phyloP scores from a whole-genome alignment of 2,888 invertebrate species.

The Meteorus colon region DNA sequence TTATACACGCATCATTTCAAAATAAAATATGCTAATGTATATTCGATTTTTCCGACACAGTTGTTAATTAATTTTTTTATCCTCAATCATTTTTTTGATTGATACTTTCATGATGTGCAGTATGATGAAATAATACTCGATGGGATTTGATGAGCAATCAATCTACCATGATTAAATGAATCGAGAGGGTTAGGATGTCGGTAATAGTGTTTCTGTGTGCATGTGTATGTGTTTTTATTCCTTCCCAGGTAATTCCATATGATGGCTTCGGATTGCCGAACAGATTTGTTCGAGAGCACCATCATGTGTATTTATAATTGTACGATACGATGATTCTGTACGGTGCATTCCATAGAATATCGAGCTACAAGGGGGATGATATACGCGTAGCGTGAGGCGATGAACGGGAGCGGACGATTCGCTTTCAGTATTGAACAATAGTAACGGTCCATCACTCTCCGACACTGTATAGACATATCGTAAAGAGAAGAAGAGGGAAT shows the following conservation, averaged over 20 bases:
- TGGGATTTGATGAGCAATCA: constrained; percentile 7
- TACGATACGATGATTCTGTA: neutral
- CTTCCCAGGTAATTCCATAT: neutral
- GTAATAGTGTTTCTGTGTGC: neutral
- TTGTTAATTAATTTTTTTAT: neutral
- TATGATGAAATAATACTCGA: neutral
- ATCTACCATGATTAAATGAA: neutral
- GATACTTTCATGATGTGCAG: neutral
- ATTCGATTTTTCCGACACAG: constrained; percentile 10
- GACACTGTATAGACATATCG: neutral
- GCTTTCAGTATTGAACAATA: constrained; percentile 26
- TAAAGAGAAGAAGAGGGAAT: neutral
- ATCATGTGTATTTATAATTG: neutral
- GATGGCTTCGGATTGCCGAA: neutral
- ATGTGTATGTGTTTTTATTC: neutral
- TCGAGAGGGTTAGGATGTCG: neutral
- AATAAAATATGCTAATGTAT: constrained; percentile 47
- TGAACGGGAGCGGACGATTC: neutral
- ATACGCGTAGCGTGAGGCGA: neutral
- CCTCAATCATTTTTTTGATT: neutral
- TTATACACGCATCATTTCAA: constrained; percentile 49
- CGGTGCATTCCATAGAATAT: constrained; percentile 11
- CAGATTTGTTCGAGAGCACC: neutral
- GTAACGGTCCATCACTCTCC: constrained; percentile 21
- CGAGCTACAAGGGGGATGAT: neutral